Evolutionary conservation across 2,797 vertebrate species (phyloP).

Genomic region (Eulemur mongoz): DNA sequence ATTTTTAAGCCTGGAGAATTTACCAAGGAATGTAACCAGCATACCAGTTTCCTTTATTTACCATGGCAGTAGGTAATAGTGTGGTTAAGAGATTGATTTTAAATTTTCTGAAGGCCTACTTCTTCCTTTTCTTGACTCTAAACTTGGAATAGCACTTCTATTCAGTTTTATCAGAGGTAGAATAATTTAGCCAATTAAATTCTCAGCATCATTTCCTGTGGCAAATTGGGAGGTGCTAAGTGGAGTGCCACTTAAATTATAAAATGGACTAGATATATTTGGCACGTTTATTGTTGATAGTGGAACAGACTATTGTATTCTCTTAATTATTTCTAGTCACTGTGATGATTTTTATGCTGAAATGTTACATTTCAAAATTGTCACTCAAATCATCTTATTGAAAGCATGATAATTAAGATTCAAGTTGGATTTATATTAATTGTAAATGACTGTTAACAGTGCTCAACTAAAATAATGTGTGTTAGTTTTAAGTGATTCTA

Average conservation of each 20-base stretch:
- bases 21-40: neutral
- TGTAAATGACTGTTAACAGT: neutral
- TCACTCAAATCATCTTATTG: neutral
- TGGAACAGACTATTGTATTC: neutral
- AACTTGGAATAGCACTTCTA: neutral
- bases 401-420: conserved; percentile 24
- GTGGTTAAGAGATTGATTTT: neutral
- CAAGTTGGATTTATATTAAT: neutral
- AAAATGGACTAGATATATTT: conserved; percentile 33
- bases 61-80: neutral
- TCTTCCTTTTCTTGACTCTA: neutral
- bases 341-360: neutral
- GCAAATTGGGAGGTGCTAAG: neutral
- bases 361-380: conserved; percentile 41
- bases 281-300: neutral
- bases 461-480: neutral
- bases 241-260: neutral
- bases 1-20: conserved; percentile 26
- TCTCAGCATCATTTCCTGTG: conserved; percentile 26
- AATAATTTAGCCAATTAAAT: conserved; percentile 39
- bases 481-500: conserved; percentile 32
- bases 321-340: conserved; percentile 30
- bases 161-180: conserved; percentile 34
- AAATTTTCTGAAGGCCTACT: neutral
- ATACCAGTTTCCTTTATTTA: neutral